Evolutionary conservation across 2,113 vertebrate species (phyloP).

Genomic region (Perognathus longimembris): DNA sequence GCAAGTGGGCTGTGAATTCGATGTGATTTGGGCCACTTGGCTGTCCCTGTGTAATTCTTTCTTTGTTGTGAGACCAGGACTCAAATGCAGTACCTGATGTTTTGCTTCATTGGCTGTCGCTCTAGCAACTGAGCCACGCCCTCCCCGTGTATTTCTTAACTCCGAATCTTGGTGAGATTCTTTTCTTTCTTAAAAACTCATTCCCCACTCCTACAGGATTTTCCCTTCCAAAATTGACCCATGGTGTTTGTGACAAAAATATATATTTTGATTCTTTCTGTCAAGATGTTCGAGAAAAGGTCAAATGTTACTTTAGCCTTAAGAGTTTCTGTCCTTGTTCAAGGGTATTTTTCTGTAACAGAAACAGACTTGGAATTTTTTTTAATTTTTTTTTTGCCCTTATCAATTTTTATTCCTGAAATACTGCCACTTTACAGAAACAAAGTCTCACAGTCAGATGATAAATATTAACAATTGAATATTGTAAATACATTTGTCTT

Average conservation of each 20-base stretch:
- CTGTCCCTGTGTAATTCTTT: background rate
- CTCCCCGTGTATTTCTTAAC: background rate
- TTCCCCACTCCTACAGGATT: too few relatives aligned
- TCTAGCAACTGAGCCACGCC: too few relatives aligned
- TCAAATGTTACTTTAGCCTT: slow-evolving; percentile 83
- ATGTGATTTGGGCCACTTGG: background rate
- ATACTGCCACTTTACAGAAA: slow-evolving; percentile 80
- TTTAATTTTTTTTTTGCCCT: slow-evolving; percentile 69
- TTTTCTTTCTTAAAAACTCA: slow-evolving; percentile 12
- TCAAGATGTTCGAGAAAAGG: slow-evolving; percentile 79
- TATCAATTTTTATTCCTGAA: slow-evolving; percentile 84
- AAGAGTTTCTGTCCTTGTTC: slow-evolving; percentile 83
- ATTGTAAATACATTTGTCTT: slow-evolving; percentile 90
- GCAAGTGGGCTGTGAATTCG: slow-evolving; percentile 58
- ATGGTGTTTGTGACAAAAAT: slow-evolving; percentile 63
- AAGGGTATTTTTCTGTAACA: too few relatives aligned
- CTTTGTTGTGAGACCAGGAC: too few relatives aligned
- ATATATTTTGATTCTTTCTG: slow-evolving; percentile 70
- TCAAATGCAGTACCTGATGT: too few relatives aligned
- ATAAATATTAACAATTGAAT: slow-evolving; percentile 81
- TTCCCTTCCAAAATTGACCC: slow-evolving; percentile 60
- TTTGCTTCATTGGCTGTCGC: too few relatives aligned
- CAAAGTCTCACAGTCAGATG: slow-evolving; percentile 71
- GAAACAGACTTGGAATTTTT: too few relatives aligned
- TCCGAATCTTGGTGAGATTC: slow-evolving; percentile 38